Conservation (phyloP, 2,888 invertebrate genomes). For the Trachelus iudaicus region DNA sequence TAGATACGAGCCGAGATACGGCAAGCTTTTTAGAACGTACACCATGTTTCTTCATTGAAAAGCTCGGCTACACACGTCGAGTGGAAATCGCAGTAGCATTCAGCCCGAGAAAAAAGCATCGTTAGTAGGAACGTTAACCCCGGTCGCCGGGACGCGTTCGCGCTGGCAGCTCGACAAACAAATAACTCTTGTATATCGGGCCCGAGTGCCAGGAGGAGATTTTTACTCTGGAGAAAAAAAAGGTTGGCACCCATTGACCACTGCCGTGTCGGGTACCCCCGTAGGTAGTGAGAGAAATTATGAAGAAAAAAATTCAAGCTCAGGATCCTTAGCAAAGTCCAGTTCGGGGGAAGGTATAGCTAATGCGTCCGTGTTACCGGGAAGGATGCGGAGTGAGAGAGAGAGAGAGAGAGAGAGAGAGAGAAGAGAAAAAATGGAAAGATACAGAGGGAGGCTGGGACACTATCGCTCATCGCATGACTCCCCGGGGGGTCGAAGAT, state of each 20-base stretch:
- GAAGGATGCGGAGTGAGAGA: constrained; percentile 2
- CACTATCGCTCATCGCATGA: constrained; percentile 53
- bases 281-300: too few species aligned
- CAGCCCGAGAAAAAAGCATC: too few species aligned
- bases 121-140: too few species aligned
- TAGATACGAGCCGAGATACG: constrained; percentile 55
- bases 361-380: not conserved
- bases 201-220: too few species aligned
- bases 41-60: constrained; percentile 55
- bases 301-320: too few species aligned
- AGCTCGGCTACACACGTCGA: constrained; percentile 20
- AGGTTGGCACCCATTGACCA: too few species aligned
- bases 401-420: constrained; percentile 17
- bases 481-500: constrained; percentile 52
- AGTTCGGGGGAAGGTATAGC: not conserved
- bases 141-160: too few species aligned
- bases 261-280: too few species aligned
- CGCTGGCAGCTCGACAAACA: too few species aligned
- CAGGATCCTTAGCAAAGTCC: too few species aligned
- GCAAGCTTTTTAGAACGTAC: constrained; percentile 50
- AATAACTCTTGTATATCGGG: too few species aligned
- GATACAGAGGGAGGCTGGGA: constrained; percentile 19
- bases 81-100: not conserved
- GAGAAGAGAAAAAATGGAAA: constrained; percentile 23
- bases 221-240: too few species aligned